Percentiles rank a stretch among this genome's conserved stretches.
Evolutionary conservation across 2,797 vertebrate species (phyloP).

Genomic region (Gobionotothen gibberifrons): DNA sequence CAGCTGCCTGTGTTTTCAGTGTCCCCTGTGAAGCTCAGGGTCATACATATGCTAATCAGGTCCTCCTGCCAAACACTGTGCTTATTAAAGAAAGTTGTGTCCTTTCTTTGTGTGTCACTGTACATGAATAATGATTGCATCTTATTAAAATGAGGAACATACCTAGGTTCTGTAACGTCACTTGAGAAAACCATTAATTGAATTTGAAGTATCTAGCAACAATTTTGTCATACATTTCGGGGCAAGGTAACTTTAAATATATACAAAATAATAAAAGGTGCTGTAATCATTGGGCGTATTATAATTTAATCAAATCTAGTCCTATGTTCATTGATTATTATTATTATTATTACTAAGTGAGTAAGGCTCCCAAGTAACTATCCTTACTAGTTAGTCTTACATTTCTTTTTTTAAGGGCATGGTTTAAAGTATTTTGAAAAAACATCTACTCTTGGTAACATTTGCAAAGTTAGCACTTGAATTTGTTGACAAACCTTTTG

Average conservation of each 20-base stretch:
- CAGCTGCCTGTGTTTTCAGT: slow-evolving; percentile 71
- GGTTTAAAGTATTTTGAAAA: neutral
- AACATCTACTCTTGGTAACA: neutral
- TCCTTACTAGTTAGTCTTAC: neutral
- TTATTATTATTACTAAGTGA: neutral
- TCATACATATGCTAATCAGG: slow-evolving; percentile 83
- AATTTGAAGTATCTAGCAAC: neutral
- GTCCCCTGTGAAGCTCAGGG: slow-evolving; percentile 62
- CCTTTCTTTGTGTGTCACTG: slow-evolving; percentile 52
- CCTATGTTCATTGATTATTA: slow-evolving; percentile 4
- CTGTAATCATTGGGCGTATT: neutral
- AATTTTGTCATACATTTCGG: slow-evolving; percentile 2
- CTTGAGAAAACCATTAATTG: slow-evolving; percentile 1
- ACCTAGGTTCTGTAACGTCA: neutral
- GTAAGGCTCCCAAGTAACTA: neutral
- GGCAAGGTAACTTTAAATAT: neutral
- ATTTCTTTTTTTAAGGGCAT: no score
- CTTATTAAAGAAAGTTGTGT: slow-evolving; percentile 53
- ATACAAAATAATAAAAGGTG: slow-evolving; percentile 1
- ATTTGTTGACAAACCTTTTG: neutral
- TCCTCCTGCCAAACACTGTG: slow-evolving; percentile 49
- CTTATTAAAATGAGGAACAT: slow-evolving; percentile 19
- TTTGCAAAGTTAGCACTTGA: neutral
- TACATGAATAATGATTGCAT: slow-evolving; percentile 26
- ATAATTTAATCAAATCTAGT: neutral